Conservation (phyloP, 2,797 vertebrate genomes). For the Hephaestus fuliginosus region DNA sequence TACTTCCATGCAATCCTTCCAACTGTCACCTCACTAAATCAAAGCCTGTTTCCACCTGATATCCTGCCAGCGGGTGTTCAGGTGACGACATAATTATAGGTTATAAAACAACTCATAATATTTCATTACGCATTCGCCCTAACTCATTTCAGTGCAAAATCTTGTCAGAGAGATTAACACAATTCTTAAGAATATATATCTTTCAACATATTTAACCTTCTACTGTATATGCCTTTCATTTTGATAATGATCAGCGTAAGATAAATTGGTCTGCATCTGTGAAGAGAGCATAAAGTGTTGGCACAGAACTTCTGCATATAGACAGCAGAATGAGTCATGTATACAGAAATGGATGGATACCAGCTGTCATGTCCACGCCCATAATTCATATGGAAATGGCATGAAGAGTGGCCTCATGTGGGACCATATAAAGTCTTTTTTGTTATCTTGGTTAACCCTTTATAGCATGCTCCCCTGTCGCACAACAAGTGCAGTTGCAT, state of each 20-base stretch:
- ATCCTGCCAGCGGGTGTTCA: constrained; percentile 55
- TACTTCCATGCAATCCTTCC: constrained; percentile 13
- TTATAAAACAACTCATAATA: constrained; percentile 69
- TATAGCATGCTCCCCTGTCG: background rate
- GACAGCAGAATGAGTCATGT: constrained; percentile 34
- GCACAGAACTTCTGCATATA: background rate
- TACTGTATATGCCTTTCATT: constrained; percentile 21
- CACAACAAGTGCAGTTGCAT: background rate
- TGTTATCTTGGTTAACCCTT: background rate
- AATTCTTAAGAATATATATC: constrained; percentile 19
- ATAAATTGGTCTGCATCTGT: constrained; percentile 11
- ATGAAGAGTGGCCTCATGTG: constrained; percentile 23
- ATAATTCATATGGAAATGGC: constrained; percentile 46
- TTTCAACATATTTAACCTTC: constrained; percentile 34
- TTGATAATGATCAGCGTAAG: constrained; percentile 19
- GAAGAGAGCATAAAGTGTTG: constrained; percentile 1
- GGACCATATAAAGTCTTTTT: constrained; percentile 6
- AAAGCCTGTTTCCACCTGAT: constrained; percentile 74
- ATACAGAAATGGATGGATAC: constrained; percentile 30
- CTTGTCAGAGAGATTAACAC: constrained; percentile 37
- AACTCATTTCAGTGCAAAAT: constrained; percentile 53
- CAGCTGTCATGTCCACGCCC: constrained; percentile 25
- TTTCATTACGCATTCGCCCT: constrained; percentile 55
- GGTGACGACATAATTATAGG: constrained; percentile 76
- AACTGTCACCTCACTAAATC: constrained; percentile 63